Percentiles rank a stretch among this genome's conserved stretches.
These are phyloP conservation scores for Pandemis heparana DNA, from an alignment of 2,888 invertebrate genomes.

Conservation along the genomic window DNA sequence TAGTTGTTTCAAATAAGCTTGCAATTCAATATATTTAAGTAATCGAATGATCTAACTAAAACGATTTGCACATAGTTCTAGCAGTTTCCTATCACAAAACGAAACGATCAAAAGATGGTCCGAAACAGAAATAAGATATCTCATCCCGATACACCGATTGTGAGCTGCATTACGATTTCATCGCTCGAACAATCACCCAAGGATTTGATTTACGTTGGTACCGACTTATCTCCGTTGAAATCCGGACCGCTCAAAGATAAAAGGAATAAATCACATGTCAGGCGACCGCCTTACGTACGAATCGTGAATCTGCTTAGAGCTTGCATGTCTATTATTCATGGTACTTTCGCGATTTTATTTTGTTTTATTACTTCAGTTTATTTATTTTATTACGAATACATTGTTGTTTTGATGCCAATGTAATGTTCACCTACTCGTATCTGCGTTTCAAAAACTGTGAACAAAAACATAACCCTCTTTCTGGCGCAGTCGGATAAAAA, in stretches of 20 bases:
- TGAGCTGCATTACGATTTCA: slow-evolving; percentile 65
- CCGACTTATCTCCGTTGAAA: slow-evolving; percentile 72
- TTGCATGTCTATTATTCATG: slow-evolving; percentile 57
- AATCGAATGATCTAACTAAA: not conserved
- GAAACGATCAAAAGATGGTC: slow-evolving; percentile 40
- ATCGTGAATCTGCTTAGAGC: slow-evolving; percentile 49
- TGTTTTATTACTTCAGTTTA: slow-evolving; percentile 30
- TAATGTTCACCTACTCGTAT: not conserved
- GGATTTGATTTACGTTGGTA: slow-evolving; percentile 75
- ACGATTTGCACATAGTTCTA: not conserved
- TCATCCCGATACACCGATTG: slow-evolving; percentile 27
- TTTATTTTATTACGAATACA: slow-evolving; percentile 14
- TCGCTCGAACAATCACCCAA: slow-evolving; percentile 64
- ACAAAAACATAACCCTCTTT: too few relatives aligned
- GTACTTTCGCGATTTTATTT: slow-evolving; percentile 34
- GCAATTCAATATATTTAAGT: not conserved
- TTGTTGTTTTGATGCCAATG: slow-evolving; percentile 13
- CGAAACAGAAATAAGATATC: slow-evolving; percentile 48
- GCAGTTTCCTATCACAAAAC: slow-evolving; percentile 11
- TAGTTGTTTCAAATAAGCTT: too few relatives aligned
- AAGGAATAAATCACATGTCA: slow-evolving; percentile 81
- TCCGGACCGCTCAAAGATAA: slow-evolving; percentile 73
- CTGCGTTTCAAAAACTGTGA: not conserved
- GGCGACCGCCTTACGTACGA: slow-evolving; percentile 72
- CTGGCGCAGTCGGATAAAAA: too few relatives aligned